Conservation (phyloP, 2,888 invertebrate genomes). For the Melanargia galathea region DNA sequence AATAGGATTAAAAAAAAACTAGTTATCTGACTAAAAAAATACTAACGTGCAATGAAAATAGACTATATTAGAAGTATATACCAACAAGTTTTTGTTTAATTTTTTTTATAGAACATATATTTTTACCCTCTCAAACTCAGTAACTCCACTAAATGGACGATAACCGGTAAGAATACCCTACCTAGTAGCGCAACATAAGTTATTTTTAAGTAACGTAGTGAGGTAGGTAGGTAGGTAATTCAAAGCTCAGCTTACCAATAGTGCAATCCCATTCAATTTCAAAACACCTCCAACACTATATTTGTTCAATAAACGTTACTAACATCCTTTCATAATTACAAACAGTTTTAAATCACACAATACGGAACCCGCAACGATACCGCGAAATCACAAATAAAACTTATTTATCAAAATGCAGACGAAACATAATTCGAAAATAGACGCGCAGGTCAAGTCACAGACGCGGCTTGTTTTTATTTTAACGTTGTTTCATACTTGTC, state of each 20-base stretch:
- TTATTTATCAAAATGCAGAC: conserved; percentile 40
- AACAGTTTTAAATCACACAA: conserved; percentile 67
- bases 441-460: conserved; percentile 26
- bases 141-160: too few species aligned
- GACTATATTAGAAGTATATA: too few species aligned
- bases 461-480: conserved; percentile 38
- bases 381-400: conserved; percentile 59
- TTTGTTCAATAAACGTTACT: conserved; percentile 46
- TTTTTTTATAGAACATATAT: too few species aligned
- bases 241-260: conserved; percentile 59
- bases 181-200: not conserved
- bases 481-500: conserved; percentile 50
- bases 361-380: conserved; percentile 58
- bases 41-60: too few species aligned
- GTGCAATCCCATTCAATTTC: conserved; percentile 72
- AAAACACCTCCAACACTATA: conserved; percentile 47
- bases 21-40: too few species aligned
- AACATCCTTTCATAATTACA: conserved; percentile 73
- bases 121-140: too few species aligned
- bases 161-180: too few species aligned
- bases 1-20: too few species aligned
- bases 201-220: not conserved
- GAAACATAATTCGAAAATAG: conserved; percentile 39
- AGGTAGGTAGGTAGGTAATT: not conserved
- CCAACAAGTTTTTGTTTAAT: too few species aligned